Evolutionary conservation across 2,797 vertebrate species (phyloP), one percentile per base, ranked within the genome.

Genomic region (Halcyon smyrnensis): DNA sequence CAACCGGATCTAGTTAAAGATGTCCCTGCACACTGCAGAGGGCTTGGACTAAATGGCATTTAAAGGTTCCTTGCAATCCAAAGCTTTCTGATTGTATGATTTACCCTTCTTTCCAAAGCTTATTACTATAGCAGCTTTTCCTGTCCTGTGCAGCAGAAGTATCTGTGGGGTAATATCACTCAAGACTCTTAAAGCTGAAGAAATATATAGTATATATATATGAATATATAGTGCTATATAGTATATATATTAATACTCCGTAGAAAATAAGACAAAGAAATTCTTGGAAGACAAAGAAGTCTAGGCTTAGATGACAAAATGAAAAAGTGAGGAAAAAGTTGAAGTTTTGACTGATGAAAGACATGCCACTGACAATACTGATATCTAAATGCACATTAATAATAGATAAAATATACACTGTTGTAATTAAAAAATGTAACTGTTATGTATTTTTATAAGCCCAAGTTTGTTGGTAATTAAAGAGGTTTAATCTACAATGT

Each of bases 161-260:
- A 89, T 96, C 82, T 98, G 90, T 63, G 96, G 76, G 51, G 96
- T 98, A 96, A 95, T 98, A 86, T 95, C 86, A 88, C 96, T 98
- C 98, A 98, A 98, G 12, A 97, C 90, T 21, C 95, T 91, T 82
- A 98, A 95, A 54, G 98, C 97, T 41, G 97, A 98, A 62, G 95
- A 95, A 69, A 98, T 93, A 9, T 13, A 36, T 3, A 56, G 32
- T 64, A 97, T 98, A 96, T 98, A 37, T 37, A 37, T 37, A 37
- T 37, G 11, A 37, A 37, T 37, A 37, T 37, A 37, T 37, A 70
- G n/a, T 56, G 3, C 28, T 77, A 9, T 13, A 36, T 3, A 56
- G 32, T 64, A 97, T 98, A 96, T 98, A 98, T 79, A 74, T 24
- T 34, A 93, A 93, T 74, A 98, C 85, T 32, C 97, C 98, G 94